Evolutionary conservation across 2,113 vertebrate species (phyloP).

Genomic region (Sylvia atricapilla): DNA sequence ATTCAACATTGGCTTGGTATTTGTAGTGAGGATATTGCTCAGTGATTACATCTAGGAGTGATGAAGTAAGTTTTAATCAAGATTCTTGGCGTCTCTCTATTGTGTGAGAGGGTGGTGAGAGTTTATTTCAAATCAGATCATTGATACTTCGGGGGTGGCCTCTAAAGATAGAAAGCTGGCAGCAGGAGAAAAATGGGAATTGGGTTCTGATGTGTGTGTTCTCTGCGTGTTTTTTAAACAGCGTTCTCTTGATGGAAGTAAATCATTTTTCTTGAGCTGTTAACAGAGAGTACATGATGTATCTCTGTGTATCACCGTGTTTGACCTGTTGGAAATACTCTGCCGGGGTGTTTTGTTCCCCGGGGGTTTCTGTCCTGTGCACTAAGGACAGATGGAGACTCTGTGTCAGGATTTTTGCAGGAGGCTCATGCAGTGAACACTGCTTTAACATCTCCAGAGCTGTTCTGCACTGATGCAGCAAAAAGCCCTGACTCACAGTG

Average conservation of each 20-base stretch:
- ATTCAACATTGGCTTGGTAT: background rate
- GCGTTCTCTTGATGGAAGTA: background rate
- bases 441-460: background rate
- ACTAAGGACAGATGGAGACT: background rate
- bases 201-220: background rate
- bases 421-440: too few species aligned
- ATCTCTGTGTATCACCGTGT: background rate
- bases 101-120: background rate
- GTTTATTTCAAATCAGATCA: background rate
- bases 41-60: background rate
- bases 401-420: background rate
- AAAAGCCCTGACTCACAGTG: background rate
- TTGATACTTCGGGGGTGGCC: background rate
- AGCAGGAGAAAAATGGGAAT: background rate
- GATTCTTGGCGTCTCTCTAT: background rate
- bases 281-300: background rate
- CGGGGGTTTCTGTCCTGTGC: background rate
- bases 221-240: background rate
- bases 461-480: background rate
- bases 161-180: background rate
- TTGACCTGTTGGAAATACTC: background rate
- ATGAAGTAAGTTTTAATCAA: background rate
- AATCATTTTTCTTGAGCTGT: background rate
- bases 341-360: background rate
- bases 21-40: background rate